These are phyloP conservation scores for Montipora capitata DNA, from an alignment of 92 coral and sea anemone species.

Conservation along the genomic window DNA sequence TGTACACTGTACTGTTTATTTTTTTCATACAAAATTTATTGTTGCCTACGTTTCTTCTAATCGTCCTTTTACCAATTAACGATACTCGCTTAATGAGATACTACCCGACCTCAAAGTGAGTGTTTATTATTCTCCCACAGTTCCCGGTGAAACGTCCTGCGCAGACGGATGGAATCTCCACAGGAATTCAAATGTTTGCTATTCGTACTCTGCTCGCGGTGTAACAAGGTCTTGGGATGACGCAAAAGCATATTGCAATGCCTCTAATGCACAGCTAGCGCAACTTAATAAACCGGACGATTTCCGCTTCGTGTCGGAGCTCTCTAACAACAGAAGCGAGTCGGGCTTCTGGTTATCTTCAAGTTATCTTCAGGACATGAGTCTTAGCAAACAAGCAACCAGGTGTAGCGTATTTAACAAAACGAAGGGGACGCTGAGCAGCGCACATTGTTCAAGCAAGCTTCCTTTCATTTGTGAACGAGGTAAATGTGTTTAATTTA, in stretches of 20 bases:
- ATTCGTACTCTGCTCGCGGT: slow-evolving; percentile 1
- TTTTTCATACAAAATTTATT: no score
- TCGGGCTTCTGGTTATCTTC: slow-evolving; percentile 18
- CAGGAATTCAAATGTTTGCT: slow-evolving; percentile 23
- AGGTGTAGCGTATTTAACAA: background rate
- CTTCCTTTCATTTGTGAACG: slow-evolving; percentile 42
- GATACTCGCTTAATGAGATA: no score
- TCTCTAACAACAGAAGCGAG: background rate
- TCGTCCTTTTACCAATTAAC: no score
- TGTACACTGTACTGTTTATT: no score
- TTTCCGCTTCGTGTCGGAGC: background rate
- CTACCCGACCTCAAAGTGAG: no score
- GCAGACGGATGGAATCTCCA: slow-evolving; percentile 38
- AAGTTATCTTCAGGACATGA: no score
- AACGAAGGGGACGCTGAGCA: no score
- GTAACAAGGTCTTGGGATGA: background rate
- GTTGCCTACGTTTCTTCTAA: no score
- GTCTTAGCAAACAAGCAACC: background rate
- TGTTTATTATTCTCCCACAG: background rate
- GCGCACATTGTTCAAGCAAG: background rate
- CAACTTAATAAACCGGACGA: background rate
- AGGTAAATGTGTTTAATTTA: slow-evolving; percentile 1
- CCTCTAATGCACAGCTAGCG: slow-evolving; percentile 8
- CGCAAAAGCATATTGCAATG: slow-evolving; percentile 5
- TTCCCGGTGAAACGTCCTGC: slow-evolving; percentile 38